Conservation (phyloP, 2,888 invertebrate species). For the Leptinotarsa tumamoca region DNA sequence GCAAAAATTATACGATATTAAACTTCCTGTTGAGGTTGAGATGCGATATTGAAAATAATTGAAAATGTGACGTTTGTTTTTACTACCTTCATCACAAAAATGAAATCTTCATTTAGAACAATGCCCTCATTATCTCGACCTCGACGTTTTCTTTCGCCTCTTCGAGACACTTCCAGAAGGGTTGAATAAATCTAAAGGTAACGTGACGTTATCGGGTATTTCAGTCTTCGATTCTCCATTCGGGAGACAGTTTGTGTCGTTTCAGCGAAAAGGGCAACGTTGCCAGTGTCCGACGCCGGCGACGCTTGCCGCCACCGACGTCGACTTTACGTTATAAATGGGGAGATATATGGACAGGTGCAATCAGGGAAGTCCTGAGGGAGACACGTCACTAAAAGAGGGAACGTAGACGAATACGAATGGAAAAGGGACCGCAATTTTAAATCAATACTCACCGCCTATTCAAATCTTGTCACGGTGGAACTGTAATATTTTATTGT, state of each 20-base stretch:
- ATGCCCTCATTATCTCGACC: conserved; percentile 5
- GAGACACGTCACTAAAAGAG: conserved; percentile 64
- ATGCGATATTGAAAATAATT: not conserved
- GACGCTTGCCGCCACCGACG: conserved; percentile 22
- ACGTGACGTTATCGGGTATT: conserved; percentile 63
- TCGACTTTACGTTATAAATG: conserved; percentile 56
- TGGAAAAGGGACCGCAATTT: conserved; percentile 63
- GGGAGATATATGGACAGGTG: conserved; percentile 66
- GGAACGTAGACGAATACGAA: conserved; percentile 61
- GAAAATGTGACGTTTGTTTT: not conserved
- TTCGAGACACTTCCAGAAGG: conserved; percentile 51
- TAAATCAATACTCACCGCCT: conserved; percentile 64
- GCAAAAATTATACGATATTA: no score
- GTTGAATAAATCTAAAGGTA: conserved; percentile 64
- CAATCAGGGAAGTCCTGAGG: conserved; percentile 65
- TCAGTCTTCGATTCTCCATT: conserved; percentile 60
- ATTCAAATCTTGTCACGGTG: conserved; percentile 52
- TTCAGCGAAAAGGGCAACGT: conserved; percentile 59
- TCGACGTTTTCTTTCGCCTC: conserved; percentile 8
- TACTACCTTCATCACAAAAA: not conserved
- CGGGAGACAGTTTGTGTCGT: conserved; percentile 61
- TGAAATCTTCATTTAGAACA: conserved; percentile 20
- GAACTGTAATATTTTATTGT: conserved; percentile 36
- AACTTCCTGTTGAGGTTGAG: no score
- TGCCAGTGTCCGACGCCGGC: conserved; percentile 30